phyloP scores from a whole-genome alignment of 2,888 invertebrate species.

The Gari tellinella region DNA sequence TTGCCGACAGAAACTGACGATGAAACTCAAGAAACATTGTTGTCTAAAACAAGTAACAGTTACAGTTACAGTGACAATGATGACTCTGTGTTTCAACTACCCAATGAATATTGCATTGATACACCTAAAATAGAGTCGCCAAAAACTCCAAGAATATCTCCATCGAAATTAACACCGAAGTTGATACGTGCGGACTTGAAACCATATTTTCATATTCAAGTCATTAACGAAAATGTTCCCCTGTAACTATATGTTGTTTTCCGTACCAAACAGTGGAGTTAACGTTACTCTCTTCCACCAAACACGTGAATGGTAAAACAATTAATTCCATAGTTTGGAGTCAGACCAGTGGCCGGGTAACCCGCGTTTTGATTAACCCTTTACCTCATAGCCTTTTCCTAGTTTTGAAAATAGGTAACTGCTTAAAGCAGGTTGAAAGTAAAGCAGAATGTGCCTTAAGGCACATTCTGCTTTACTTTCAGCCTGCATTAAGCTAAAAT shows the following conservation, averaged over 20 bases:
- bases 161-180: constrained; percentile 51
- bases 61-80: constrained; percentile 66
- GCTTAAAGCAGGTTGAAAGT: too few species aligned
- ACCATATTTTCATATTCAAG: constrained; percentile 58
- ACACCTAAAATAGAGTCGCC: constrained; percentile 45
- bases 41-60: constrained; percentile 58
- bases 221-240: constrained; percentile 65
- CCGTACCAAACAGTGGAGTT: too few species aligned
- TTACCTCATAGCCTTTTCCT: too few species aligned
- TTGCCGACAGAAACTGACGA: constrained; percentile 57
- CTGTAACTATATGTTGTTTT: constrained; percentile 41
- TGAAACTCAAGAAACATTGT: constrained; percentile 50
- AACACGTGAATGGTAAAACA: too few species aligned
- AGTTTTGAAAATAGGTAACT: too few species aligned
- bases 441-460: too few species aligned
- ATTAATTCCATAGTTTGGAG: too few species aligned
- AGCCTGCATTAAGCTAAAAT: too few species aligned
- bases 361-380: too few species aligned
- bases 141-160: constrained; percentile 39
- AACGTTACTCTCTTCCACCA: too few species aligned
- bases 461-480: too few species aligned
- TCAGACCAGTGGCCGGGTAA: too few species aligned
- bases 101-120: constrained; percentile 56
- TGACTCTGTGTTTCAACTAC: constrained; percentile 72
- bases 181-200: constrained; percentile 32